Conservation (phyloP, 2,888 invertebrate species). For the Dione juno region DNA sequence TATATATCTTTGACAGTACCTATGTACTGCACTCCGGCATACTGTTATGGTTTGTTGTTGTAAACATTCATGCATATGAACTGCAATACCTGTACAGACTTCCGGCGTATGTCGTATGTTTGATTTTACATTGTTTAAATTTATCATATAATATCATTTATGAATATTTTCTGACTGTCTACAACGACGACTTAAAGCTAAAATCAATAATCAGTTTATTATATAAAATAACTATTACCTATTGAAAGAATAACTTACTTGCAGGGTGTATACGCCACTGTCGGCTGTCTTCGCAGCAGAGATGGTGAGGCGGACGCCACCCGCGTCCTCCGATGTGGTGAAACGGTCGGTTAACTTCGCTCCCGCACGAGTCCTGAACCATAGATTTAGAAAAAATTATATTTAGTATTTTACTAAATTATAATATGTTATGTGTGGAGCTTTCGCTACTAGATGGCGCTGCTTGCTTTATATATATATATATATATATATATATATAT, state of each 20-base stretch:
- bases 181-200: too few species aligned
- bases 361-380: slow-evolving; percentile 78
- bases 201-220: too few species aligned
- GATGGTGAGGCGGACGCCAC: slow-evolving; percentile 89
- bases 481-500: too few species aligned
- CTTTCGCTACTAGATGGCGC: neutral
- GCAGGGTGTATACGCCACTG: slow-evolving; percentile 89
- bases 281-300: slow-evolving; percentile 88
- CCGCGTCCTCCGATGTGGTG: slow-evolving; percentile 83
- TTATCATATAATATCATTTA: neutral
- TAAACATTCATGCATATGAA: slow-evolving; percentile 1
- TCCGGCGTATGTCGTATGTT: slow-evolving; percentile 9
- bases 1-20: neutral
- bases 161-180: neutral
- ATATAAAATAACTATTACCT: too few species aligned
- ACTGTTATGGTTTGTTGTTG: slow-evolving; percentile 3
- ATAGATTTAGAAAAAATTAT: neutral
- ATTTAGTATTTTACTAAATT: neutral
- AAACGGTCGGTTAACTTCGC: slow-evolving; percentile 88
- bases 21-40: neutral
- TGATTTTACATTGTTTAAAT: neutral
- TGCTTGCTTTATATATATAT: too few species aligned
- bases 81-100: slow-evolving; percentile 16
- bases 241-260: too few species aligned
- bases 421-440: neutral